Evolutionary conservation across 2,113 vertebrate species (phyloP).

Genomic region (Lophius piscatorius): DNA sequence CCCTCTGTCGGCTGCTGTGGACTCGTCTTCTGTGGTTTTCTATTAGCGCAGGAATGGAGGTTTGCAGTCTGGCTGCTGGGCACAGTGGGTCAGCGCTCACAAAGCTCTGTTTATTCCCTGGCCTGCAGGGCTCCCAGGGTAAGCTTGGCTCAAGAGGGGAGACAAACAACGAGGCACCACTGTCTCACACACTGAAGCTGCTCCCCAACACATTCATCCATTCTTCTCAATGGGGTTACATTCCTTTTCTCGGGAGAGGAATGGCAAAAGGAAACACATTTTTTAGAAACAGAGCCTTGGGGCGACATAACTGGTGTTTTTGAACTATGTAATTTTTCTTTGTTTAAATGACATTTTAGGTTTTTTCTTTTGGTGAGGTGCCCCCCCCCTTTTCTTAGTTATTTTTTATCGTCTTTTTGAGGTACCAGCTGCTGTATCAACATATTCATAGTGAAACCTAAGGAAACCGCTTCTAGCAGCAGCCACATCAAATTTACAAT

Average conservation of each 20-base stretch:
- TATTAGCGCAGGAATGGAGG: slow-evolving; percentile 69
- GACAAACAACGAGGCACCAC: slow-evolving; percentile 70
- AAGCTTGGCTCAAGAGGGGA: slow-evolving; percentile 77
- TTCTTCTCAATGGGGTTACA: slow-evolving; percentile 66
- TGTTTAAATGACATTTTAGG: slow-evolving; percentile 66
- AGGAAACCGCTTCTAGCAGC: slow-evolving; percentile 37
- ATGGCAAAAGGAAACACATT: slow-evolving; percentile 69
- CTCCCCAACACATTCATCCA: slow-evolving; percentile 71
- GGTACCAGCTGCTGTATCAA: slow-evolving; percentile 55
- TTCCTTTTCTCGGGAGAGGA: slow-evolving; percentile 65
- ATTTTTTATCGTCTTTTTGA: slow-evolving; percentile 46
- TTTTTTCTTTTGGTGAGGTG: slow-evolving; percentile 57
- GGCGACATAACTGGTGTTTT: slow-evolving; percentile 72
- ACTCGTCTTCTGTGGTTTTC: slow-evolving; percentile 72
- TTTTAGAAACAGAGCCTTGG: slow-evolving; percentile 67
- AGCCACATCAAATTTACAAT: slow-evolving; percentile 46
- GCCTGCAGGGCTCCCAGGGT: slow-evolving; percentile 85
- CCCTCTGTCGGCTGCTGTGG: slow-evolving; percentile 41
- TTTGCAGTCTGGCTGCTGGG: slow-evolving; percentile 74
- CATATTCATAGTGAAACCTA: slow-evolving; percentile 46
- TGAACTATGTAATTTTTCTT: slow-evolving; percentile 55
- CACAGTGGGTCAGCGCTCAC: slow-evolving; percentile 77
- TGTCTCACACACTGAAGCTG: slow-evolving; percentile 66
- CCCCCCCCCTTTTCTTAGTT: no score
- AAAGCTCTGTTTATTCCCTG: slow-evolving; percentile 85